Conservation (phyloP, 1,140 invertebrate species). For the Cepaea nemoralis region DNA sequence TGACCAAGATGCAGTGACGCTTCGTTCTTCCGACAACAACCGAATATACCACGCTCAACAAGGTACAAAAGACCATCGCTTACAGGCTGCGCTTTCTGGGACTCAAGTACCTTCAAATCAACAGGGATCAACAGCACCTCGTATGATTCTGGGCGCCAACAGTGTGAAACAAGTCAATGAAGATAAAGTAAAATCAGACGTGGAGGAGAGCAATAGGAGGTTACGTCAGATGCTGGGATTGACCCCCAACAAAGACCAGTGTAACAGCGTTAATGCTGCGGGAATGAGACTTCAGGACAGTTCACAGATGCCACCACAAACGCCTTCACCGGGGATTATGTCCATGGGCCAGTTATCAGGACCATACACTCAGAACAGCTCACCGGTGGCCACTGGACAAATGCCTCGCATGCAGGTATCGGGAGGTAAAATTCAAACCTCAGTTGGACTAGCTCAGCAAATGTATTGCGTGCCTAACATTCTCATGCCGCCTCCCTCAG, state of each 20-base stretch:
- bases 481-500: constrained; percentile 28
- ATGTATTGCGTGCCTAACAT: constrained; percentile 42
- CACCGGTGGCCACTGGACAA: neutral
- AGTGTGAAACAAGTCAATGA: constrained; percentile 22
- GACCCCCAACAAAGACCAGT: constrained; percentile 10
- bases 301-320: neutral
- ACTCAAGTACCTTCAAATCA: neutral
- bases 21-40: neutral
- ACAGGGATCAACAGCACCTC: neutral
- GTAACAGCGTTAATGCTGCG: neutral
- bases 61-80: neutral
- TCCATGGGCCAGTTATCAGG: neutral
- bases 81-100: neutral
- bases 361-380: neutral
- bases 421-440: constrained; percentile 6
- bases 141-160: constrained; percentile 36
- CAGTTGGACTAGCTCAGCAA: constrained; percentile 23
- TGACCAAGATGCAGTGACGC: constrained; percentile 2
- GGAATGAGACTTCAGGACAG: constrained; percentile 12
- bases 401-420: constrained; percentile 27
- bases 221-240: constrained; percentile 30
- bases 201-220: constrained; percentile 35
- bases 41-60: neutral
- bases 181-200: constrained; percentile 10
- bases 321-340: neutral